Percentiles rank a stretch among this genome's conserved stretches.
These are phyloP conservation scores for Fissipunctia ypsillon DNA, from an alignment of 2,888 invertebrate genomes.

Conservation along the genomic window DNA sequence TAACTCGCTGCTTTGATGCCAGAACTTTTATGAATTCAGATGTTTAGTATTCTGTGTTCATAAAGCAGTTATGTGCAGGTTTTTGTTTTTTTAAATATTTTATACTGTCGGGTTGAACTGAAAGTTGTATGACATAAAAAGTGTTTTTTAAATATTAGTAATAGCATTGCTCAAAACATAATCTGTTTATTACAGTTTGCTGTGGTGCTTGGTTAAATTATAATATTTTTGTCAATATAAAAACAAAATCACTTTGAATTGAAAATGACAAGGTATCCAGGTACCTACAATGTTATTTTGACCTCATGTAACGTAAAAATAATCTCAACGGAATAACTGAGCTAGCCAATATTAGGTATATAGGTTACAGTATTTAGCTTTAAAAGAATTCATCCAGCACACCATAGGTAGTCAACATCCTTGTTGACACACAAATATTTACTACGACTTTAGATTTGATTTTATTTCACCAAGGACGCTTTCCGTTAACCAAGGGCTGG, in stretches of 20 bases:
- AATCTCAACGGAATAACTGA: not conserved
- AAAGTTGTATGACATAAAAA: not conserved
- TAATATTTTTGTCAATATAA: not conserved
- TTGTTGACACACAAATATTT: not conserved
- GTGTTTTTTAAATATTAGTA: not conserved
- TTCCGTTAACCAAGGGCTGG: no score
- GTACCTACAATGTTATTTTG: not conserved
- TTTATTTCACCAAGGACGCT: not conserved
- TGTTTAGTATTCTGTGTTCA: constrained; percentile 51
- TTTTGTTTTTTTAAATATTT: constrained; percentile 23
- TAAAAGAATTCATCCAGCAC: not conserved
- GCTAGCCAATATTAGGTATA: not conserved
- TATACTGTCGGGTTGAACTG: not conserved
- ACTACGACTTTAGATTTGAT: not conserved
- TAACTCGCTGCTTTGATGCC: constrained; percentile 53
- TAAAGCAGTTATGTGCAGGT: constrained; percentile 30
- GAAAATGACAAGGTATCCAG: not conserved
- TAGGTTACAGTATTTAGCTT: not conserved
- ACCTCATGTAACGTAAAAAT: not conserved
- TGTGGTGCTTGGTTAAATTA: not conserved
- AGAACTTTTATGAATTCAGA: constrained; percentile 46
- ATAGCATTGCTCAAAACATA: not conserved
- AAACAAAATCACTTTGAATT: not conserved
- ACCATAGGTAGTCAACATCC: not conserved
- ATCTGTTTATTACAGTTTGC: not conserved